These are phyloP conservation scores for Xylocopa sonorina DNA, from an alignment of 1,140 invertebrate species.

Conservation along the genomic window DNA sequence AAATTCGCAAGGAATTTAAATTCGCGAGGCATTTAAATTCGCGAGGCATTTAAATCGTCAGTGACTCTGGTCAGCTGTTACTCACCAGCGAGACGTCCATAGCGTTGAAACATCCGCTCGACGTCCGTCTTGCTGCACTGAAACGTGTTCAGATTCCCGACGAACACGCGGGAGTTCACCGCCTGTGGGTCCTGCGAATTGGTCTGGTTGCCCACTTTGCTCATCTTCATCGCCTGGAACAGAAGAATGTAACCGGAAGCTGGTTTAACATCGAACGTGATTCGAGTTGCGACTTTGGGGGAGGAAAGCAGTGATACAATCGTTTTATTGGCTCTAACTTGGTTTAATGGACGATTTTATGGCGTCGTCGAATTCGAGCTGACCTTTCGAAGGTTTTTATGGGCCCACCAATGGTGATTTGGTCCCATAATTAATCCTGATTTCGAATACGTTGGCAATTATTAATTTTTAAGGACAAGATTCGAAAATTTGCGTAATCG, in stretches of 20 bases:
- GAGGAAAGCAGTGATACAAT: slow-evolving; percentile 41
- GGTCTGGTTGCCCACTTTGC: slow-evolving; percentile 93
- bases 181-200: slow-evolving; percentile 94
- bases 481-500: too few species aligned
- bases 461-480: too few species aligned
- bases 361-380: slow-evolving; percentile 3
- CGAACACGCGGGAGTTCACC: slow-evolving; percentile 93
- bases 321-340: not conserved
- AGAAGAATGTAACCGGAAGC: slow-evolving; percentile 53
- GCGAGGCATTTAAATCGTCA: slow-evolving; percentile 8
- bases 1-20: too few species aligned
- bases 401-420: not conserved
- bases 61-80: slow-evolving; percentile 19
- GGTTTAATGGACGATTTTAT: slow-evolving; percentile 13
- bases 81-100: slow-evolving; percentile 91
- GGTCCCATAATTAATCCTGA: not conserved
- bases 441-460: not conserved
- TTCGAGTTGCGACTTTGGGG: slow-evolving; percentile 37
- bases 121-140: slow-evolving; percentile 94
- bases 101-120: slow-evolving; percentile 92
- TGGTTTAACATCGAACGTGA: slow-evolving; percentile 41
- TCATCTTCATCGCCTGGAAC: slow-evolving; percentile 87
- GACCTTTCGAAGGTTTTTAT: not conserved
- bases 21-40: too few species aligned
- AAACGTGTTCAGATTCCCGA: slow-evolving; percentile 95